Evolutionary conservation across 2,888 invertebrate species (phyloP).

Genomic region (Diaperis boleti): DNA sequence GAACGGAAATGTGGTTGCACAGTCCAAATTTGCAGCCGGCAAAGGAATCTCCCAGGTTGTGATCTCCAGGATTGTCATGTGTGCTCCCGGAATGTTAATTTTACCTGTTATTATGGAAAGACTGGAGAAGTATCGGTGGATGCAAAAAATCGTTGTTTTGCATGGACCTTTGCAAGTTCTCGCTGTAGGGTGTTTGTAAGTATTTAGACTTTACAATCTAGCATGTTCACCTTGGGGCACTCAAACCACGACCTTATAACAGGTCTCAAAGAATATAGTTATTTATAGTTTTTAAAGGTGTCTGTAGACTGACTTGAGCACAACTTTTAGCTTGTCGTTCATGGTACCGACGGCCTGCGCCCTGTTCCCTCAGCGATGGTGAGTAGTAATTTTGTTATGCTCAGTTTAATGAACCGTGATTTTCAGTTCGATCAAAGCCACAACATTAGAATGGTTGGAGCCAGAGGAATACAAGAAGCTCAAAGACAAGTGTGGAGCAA

Average conservation of each 20-base stretch:
- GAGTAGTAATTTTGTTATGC: slow-evolving; percentile 58
- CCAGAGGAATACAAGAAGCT: slow-evolving; percentile 79
- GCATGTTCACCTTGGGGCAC: no score
- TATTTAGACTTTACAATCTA: no score
- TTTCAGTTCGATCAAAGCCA: slow-evolving; percentile 70
- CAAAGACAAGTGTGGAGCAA: slow-evolving; percentile 72
- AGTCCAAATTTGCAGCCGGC: slow-evolving; percentile 79
- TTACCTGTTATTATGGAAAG: slow-evolving; percentile 88
- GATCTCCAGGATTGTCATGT: slow-evolving; percentile 84
- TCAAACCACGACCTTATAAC: no score
- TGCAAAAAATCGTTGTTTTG: slow-evolving; percentile 78
- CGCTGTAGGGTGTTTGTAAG: slow-evolving; percentile 87
- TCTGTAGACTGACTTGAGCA: no score
- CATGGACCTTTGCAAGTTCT: slow-evolving; percentile 88
- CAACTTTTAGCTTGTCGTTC: slow-evolving; percentile 76
- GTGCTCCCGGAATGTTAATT: slow-evolving; percentile 90
- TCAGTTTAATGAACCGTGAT: neutral
- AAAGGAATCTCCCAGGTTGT: slow-evolving; percentile 87
- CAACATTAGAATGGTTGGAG: slow-evolving; percentile 80
- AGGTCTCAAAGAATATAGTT: no score
- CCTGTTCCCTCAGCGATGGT: slow-evolving; percentile 89
- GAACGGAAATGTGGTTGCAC: slow-evolving; percentile 69
- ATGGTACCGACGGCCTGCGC: slow-evolving; percentile 93
- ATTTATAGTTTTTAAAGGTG: neutral
- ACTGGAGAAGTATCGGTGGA: slow-evolving; percentile 80